phyloP scores from a whole-genome alignment of 1,140 invertebrate genomes.

The Pseudoatta argentina region DNA sequence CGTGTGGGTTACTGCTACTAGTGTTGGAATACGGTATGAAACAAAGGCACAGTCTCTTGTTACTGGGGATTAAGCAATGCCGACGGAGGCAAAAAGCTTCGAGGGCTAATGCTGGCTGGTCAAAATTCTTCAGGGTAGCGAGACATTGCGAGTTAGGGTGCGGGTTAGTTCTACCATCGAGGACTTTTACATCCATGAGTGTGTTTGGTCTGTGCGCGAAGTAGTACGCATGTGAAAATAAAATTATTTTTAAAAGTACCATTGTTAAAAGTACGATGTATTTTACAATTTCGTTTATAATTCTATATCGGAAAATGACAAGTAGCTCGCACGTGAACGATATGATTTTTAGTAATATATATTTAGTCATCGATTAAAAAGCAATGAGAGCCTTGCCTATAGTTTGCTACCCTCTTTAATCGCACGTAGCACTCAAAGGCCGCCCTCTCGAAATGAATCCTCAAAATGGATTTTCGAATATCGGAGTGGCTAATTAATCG shows the following conservation, averaged over 20 bases:
- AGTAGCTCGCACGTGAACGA: background rate
- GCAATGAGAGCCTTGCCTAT: background rate
- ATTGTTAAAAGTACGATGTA: background rate
- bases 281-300: slow-evolving; percentile 35
- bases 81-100: slow-evolving; percentile 52
- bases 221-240: background rate
- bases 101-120: slow-evolving; percentile 33
- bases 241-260: slow-evolving; percentile 26
- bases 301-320: background rate
- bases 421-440: slow-evolving; percentile 11
- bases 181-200: background rate
- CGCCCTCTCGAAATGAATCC: slow-evolving; percentile 29
- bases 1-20: slow-evolving; percentile 49
- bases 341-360: background rate
- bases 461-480: slow-evolving; percentile 50
- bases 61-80: slow-evolving; percentile 69
- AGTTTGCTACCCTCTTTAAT: slow-evolving; percentile 38
- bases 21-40: slow-evolving; percentile 55
- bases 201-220: background rate
- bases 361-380: slow-evolving; percentile 18
- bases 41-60: slow-evolving; percentile 74
- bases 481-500: slow-evolving; percentile 49
- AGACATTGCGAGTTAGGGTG: slow-evolving; percentile 17
- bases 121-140: slow-evolving; percentile 31
- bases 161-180: slow-evolving; percentile 29